Evolutionary conservation across 2,797 vertebrate species (phyloP), one percentile per base, ranked within the genome.

Genomic region (Mycteria americana): DNA sequence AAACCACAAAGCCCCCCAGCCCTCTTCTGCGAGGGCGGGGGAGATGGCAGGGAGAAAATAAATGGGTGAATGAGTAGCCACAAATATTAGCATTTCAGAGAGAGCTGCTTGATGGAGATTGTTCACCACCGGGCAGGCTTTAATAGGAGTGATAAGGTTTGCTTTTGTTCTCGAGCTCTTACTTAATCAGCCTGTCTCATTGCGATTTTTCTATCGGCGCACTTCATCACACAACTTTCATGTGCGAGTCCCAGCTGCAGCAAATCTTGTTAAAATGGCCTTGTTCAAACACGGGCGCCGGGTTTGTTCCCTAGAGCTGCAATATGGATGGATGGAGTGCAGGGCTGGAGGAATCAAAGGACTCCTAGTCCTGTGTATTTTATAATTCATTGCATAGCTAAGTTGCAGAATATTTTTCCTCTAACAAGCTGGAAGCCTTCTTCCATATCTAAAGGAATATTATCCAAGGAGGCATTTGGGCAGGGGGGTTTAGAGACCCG

Each of bases 351-450:
- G 94, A 96, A 95, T 97, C 97, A 97, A 98, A 96, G 93, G 62
- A 1, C 89, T 96, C 91, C 87, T 28, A n/a, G 41, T 35, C 91
- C 92, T 97, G 87, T 93, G 82, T 97, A 93, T 96, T 97, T 98
- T 97, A 97, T 98, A 97, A 98, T 98, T 97, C 97, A 97, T 98
- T 96, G 93, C 93, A 95, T 95, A 94, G 97, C 95, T 95, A 95
- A 97, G 84, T 89, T 85, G 81, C 85, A 18, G 88, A 88, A 73
- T 97, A 77, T 95, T 89, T 93, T 90, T 76, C 65, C 81, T 75
- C 85, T 95, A 97, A 96, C 95, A 95, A 97, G 95, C 96, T 93
- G 73, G 46, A 89, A 92, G 92, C 79, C 39, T 63, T 80, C 93
- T 91, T 88, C 78, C 37, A 11, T 94, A 95, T 91, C 96, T 97